A percentile compares a stretch with the other conserved stretches of the same genome.
phyloP scores from a whole-genome alignment of 2,113 vertebrate genomes.

The Pogonocichla stellata region DNA sequence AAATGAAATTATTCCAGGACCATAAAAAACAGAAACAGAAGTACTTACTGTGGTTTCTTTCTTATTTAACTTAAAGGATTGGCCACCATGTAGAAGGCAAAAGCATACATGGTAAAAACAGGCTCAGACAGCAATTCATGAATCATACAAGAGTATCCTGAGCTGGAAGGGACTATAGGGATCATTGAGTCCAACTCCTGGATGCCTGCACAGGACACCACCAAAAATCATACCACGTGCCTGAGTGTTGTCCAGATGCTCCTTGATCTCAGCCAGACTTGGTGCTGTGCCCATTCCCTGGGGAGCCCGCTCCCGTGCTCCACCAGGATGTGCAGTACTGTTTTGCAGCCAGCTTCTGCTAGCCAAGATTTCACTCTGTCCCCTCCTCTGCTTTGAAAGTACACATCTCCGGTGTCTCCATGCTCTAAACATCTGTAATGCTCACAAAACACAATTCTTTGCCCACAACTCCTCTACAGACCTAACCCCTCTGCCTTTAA shows the following conservation, averaged over 20 bases:
- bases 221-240: neutral
- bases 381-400: neutral
- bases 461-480: neutral
- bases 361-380: neutral
- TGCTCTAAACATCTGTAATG: neutral
- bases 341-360: neutral
- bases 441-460: neutral
- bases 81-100: fast-evolving
- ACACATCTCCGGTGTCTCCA: fast-evolving
- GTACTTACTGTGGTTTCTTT: neutral
- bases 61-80: neutral
- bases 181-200: fast-evolving
- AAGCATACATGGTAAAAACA: fast-evolving
- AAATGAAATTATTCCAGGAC: neutral
- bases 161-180: neutral
- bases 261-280: neutral
- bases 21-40: neutral
- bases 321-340: neutral
- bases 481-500: neutral
- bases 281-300: neutral
- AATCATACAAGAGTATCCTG: neutral
- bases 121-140: neutral
- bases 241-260: neutral
- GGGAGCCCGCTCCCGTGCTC: neutral
- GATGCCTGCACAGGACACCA: neutral